Evolutionary conservation across 2,797 vertebrate species (phyloP).

Genomic region (Oreochromis grahami): DNA sequence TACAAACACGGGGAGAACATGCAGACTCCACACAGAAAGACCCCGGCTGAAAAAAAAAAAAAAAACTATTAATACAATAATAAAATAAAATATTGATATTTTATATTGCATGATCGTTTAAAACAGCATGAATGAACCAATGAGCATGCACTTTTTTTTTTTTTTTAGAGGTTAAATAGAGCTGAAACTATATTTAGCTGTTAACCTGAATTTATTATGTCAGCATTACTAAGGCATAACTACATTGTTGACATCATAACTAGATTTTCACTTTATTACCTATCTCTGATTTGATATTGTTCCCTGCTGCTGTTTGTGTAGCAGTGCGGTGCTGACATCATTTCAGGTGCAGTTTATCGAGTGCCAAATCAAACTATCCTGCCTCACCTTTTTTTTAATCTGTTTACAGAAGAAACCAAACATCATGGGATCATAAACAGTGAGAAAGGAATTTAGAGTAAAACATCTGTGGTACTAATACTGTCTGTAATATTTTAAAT

Average conservation of each 20-base stretch:
- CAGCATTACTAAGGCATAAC: not conserved
- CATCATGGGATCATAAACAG: not conserved
- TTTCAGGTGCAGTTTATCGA: not conserved
- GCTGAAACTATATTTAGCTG: not conserved
- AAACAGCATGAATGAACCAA: not conserved
- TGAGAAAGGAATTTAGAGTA: not conserved
- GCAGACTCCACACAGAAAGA: no score
- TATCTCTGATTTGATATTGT: not conserved
- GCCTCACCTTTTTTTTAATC: not conserved
- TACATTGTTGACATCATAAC: not conserved
- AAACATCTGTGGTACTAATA: not conserved
- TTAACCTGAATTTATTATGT: not conserved
- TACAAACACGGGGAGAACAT: no score
- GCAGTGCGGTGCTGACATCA: not conserved
- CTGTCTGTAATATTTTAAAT: not conserved
- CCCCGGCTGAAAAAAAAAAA: no score
- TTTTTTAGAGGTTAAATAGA: not conserved
- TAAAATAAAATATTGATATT: not conserved
- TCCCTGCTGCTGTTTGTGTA: not conserved
- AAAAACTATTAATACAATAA: not conserved
- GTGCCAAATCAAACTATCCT: not conserved
- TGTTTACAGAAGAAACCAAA: not conserved
- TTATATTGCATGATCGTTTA: not conserved
- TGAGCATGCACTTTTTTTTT: not conserved
- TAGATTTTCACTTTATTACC: rapidly evolving